A percentile compares a stretch with the other conserved stretches of the same genome.
Evolutionary conservation across 1,140 invertebrate genomes (phyloP).

Genomic region (Pomacea maculata): DNA sequence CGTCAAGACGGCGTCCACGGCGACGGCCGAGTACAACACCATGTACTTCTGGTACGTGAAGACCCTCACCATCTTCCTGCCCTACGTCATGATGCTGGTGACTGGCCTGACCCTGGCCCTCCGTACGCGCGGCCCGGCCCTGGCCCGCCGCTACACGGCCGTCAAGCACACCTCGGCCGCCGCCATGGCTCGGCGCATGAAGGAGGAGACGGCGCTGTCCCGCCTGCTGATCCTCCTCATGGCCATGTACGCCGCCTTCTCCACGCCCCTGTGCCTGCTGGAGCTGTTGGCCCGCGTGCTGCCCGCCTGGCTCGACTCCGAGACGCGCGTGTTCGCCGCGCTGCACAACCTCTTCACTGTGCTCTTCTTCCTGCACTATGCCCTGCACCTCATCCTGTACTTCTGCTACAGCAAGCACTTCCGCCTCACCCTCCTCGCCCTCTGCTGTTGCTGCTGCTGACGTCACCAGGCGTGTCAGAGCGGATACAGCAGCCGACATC

Average conservation of each 20-base stretch:
- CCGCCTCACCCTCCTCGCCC: slow-evolving; percentile 45
- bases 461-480: too few relatives aligned
- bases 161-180: slow-evolving; percentile 49
- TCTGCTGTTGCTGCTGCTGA: slow-evolving; percentile 59
- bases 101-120: slow-evolving; percentile 42
- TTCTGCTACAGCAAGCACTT: slow-evolving; percentile 59
- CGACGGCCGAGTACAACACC: slow-evolving; percentile 50
- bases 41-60: slow-evolving; percentile 62
- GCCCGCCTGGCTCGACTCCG: slow-evolving; percentile 35
- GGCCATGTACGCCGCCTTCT: slow-evolving; percentile 52
- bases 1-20: slow-evolving; percentile 41
- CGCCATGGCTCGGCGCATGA: slow-evolving; percentile 48
- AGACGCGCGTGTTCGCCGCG: slow-evolving; percentile 43
- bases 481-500: not conserved
- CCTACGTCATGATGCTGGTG: slow-evolving; percentile 48
- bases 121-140: slow-evolving; percentile 36
- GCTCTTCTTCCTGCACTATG: slow-evolving; percentile 55
- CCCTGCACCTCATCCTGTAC: slow-evolving; percentile 56
- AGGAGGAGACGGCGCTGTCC: slow-evolving; percentile 52
- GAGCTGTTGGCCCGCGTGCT: slow-evolving; percentile 44
- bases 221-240: slow-evolving; percentile 52
- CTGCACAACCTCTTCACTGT: slow-evolving; percentile 54
- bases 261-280: slow-evolving; percentile 45
- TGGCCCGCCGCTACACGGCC: slow-evolving; percentile 42
- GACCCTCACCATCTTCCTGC: slow-evolving; percentile 55